Evolutionary conservation across 2,113 vertebrate genomes (phyloP).

Genomic region (Carettochelys insculpta): DNA sequence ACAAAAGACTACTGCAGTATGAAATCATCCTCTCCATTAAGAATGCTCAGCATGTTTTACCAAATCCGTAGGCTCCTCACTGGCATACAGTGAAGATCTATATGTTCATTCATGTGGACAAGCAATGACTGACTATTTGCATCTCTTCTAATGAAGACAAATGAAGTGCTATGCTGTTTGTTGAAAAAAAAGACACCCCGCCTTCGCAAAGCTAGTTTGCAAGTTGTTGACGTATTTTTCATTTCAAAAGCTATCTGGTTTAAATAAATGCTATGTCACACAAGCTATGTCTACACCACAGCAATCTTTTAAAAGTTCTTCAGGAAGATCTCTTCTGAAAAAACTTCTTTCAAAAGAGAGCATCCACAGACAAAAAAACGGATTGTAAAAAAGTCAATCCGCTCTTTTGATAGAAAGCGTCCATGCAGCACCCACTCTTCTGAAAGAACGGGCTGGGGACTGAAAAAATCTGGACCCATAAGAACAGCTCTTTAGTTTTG

Average conservation of each 20-base stretch:
- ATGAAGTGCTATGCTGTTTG: constrained; percentile 40
- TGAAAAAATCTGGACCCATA: no score
- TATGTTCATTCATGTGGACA: constrained; percentile 40
- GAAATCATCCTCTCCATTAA: constrained; percentile 11
- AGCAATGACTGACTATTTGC: constrained; percentile 36
- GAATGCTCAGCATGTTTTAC: constrained; percentile 18
- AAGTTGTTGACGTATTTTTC: not conserved
- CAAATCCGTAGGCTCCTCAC: constrained; percentile 17
- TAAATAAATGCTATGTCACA: constrained; percentile 41
- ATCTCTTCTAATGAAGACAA: constrained; percentile 48
- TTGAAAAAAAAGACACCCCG: not conserved
- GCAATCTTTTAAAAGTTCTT: no score
- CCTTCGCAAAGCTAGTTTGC: not conserved
- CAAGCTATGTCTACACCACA: no score
- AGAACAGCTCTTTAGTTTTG: no score
- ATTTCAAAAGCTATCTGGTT: constrained; percentile 31
- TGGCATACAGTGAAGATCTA: not conserved
- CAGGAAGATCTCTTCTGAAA: no score
- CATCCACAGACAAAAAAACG: no score
- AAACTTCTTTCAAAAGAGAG: no score
- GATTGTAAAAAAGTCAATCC: no score
- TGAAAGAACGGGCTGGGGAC: no score
- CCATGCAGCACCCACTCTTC: no score
- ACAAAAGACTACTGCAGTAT: constrained; percentile 13
- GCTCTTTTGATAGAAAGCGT: no score